Conservation (phyloP, 1,140 invertebrate genomes). For the Platorchestia sp. region DNA sequence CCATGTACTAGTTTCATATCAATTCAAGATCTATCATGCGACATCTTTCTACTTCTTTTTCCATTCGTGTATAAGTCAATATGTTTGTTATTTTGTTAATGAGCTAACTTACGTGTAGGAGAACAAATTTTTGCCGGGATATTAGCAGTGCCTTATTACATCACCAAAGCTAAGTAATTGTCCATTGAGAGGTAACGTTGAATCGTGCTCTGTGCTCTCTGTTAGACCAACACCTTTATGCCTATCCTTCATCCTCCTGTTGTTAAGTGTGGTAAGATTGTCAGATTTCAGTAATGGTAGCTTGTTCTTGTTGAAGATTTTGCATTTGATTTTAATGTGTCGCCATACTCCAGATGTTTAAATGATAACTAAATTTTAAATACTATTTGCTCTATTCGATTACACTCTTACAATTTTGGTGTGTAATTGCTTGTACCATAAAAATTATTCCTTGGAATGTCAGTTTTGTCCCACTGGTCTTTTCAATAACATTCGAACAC, state of each 20-base stretch:
- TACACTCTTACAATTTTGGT: background rate
- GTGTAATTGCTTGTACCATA: background rate
- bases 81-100: background rate
- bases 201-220: background rate
- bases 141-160: conserved; percentile 1
- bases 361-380: background rate
- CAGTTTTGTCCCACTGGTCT: background rate
- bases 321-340: background rate
- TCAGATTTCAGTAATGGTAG: background rate
- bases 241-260: background rate
- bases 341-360: background rate
- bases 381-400: background rate
- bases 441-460: background rate
- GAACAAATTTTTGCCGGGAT: background rate
- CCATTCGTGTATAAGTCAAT: background rate
- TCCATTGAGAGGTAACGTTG: background rate
- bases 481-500: background rate
- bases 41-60: background rate
- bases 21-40: background rate
- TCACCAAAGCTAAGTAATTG: conserved; percentile 8
- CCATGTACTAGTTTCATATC: background rate
- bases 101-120: background rate
- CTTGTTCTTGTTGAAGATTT: conserved; percentile 9
- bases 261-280: background rate
- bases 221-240: background rate